Evolutionary conservation across 1,140 invertebrate genomes (phyloP).

Genomic region (Holotrichia oblita): DNA sequence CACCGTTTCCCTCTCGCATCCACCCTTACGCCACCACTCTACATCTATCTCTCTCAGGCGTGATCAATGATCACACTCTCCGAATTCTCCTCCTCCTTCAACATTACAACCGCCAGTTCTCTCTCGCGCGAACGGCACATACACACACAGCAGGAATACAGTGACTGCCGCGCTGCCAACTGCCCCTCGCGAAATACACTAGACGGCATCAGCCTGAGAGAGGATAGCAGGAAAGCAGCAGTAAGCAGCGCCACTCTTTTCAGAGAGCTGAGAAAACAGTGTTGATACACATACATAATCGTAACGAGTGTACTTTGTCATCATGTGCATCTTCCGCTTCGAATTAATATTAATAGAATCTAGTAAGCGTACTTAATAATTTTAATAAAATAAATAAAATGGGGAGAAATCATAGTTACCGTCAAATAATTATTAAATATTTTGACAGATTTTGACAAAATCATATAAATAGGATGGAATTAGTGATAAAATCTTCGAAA

Average conservation of each 20-base stretch:
- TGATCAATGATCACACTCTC: conserved; percentile 57
- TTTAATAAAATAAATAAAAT: no score
- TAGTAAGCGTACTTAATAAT: no score
- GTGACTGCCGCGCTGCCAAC: conserved; percentile 40
- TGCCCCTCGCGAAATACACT: conserved; percentile 24
- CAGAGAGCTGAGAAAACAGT: not conserved
- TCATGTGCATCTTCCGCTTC: no score
- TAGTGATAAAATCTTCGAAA: no score
- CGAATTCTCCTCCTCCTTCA: conserved; percentile 31
- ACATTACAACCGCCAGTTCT: conserved; percentile 41
- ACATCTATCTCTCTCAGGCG: conserved; percentile 50
- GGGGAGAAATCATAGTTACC: not conserved
- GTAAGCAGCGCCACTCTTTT: not conserved
- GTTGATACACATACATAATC: not conserved
- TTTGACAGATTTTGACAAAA: no score
- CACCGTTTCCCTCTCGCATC: not conserved
- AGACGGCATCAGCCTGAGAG: not conserved
- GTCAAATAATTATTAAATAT: no score
- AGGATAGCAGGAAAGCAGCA: not conserved
- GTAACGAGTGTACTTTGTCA: not conserved
- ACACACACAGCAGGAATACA: not conserved
- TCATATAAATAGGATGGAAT: no score
- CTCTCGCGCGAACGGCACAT: conserved; percentile 18
- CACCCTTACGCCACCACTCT: no score
- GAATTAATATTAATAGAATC: no score